Evolutionary conservation across 2,888 invertebrate genomes (phyloP), one percentile per base, ranked within the genome.

Genomic region (Eupithecia subumbrata): DNA sequence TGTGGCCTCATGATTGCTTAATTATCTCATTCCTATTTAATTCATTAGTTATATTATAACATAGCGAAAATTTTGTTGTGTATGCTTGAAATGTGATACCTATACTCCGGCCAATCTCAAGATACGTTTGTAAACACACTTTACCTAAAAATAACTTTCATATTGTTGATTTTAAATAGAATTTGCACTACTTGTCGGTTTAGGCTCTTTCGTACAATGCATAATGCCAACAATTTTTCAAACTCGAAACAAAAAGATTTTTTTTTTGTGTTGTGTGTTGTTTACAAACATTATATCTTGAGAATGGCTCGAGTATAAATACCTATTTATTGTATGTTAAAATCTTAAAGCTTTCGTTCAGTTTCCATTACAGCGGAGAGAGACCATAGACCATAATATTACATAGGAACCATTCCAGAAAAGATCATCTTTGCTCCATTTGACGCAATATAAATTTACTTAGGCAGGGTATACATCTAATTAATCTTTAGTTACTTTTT

Each of bases 1-100:
- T 18, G 70, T 67, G 74, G 74, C 60, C 67, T 74, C 71, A 67
- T 67, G 74, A 71, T 74, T 16, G 34, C 34, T 12, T 8, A 48
- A 34, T 63, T 45, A 22, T 69, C 69, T 7, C 30, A 64, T 64
- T 64, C 64, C 34, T 34, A 4, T 30, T 64, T 64, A 34, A 25
- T 60, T 60, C 25, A 25, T 56, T 60, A 60, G 60, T 60, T 60
- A 14, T 60, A 60, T 34, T 60, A 14, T 60, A 60, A 18, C 18
- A 34, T 64, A 34, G 64, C 34, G 60, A 25, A 60, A 4, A 25
- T 64, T 64, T 18, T 34, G 64, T 64, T 34, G 64, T 64, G 34
- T 34, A 34, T 34, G 64, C 30, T 64, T 64, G 18, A 64, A 64
- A 64, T 63, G 63, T 63, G 30, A 64, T 64, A 64, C 34, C 34